A percentile compares a stretch with the other conserved stretches of the same genome.
These are phyloP conservation scores for Cyprinodon brontotheroides DNA, from an alignment of 2,113 vertebrate genomes.

Conservation along the genomic window DNA sequence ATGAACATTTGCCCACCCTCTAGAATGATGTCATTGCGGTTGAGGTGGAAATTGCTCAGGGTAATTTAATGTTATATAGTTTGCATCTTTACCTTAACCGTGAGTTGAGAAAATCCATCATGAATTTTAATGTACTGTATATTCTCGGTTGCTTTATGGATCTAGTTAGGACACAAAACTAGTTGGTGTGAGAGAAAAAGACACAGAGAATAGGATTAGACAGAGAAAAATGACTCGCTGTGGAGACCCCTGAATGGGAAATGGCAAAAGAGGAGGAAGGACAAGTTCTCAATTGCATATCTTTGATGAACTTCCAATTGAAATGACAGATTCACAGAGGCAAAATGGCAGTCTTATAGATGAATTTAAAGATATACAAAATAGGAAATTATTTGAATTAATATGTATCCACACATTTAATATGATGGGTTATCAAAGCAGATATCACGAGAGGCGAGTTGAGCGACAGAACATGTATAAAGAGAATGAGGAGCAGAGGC, in stretches of 20 bases:
- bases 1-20: neutral
- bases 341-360: neutral
- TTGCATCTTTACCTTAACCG: neutral
- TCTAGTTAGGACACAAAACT: too few species aligned
- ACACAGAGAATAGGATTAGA: too few species aligned
- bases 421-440: constrained; percentile 34
- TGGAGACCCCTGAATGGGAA: too few species aligned
- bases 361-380: neutral
- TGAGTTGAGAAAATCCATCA: neutral
- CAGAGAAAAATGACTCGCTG: too few species aligned
- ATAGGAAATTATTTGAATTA: neutral
- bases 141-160: too few species aligned
- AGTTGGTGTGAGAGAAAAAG: too few species aligned
- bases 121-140: neutral
- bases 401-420: constrained; percentile 13
- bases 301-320: neutral
- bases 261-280: too few species aligned
- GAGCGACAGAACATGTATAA: constrained; percentile 36
- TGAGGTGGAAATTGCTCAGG: neutral
- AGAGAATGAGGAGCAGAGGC: constrained; percentile 50
- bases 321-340: neutral
- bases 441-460: constrained; percentile 19
- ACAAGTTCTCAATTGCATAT: neutral
- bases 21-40: neutral
- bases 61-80: neutral